Conservation (phyloP, 1,140 invertebrate genomes). For the Bombus consobrinus region DNA sequence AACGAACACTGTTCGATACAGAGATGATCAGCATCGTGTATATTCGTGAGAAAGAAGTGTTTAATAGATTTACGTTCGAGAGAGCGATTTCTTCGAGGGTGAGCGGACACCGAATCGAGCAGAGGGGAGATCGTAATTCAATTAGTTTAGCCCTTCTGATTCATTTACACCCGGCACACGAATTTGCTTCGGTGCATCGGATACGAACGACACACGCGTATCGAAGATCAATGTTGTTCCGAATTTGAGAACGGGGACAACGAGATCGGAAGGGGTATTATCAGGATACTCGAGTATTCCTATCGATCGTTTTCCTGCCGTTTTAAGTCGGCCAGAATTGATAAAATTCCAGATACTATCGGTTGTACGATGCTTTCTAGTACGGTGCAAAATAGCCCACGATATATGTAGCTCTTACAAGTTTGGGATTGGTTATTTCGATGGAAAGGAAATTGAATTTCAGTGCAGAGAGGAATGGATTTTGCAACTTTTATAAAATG, state of each 20-base stretch:
- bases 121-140: constrained; percentile 38
- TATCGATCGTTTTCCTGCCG: neutral
- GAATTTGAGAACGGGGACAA: neutral
- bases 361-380: neutral
- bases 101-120: constrained; percentile 6
- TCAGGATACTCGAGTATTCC: neutral
- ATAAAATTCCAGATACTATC: neutral
- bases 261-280: neutral
- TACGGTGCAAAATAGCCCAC: too few relatives aligned
- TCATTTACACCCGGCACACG: constrained; percentile 43
- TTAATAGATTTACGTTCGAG: constrained; percentile 43
- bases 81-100: constrained; percentile 36
- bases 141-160: constrained; percentile 51
- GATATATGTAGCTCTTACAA: too few relatives aligned
- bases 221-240: neutral
- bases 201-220: too few relatives aligned
- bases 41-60: constrained; percentile 44
- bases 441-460: neutral
- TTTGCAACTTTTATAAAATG: too few relatives aligned
- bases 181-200: constrained; percentile 18
- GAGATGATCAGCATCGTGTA: constrained; percentile 14
- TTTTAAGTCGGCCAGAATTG: neutral
- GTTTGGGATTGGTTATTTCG: neutral
- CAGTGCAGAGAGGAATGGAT: too few relatives aligned
- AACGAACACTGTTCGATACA: constrained; percentile 10